Evolutionary conservation across 2,113 vertebrate genomes (phyloP), one percentile per base, ranked within the genome.

Genomic region (Empidonax traillii): DNA sequence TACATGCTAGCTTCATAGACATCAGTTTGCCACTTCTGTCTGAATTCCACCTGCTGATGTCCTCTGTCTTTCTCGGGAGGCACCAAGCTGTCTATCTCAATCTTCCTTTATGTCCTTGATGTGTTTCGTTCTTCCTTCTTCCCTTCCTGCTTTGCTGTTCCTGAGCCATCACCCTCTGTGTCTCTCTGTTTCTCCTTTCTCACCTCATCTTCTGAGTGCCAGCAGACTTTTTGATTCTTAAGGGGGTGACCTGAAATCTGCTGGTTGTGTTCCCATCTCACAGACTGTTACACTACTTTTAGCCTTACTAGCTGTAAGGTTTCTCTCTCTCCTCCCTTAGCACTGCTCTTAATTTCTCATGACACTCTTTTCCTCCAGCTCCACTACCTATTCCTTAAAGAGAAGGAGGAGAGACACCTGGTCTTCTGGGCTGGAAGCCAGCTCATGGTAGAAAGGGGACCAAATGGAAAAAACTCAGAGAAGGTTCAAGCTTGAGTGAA

Each of bases 291-390:
- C 14, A 23, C 12, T 61, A 20, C 51, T 91, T 71, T 49, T 58
- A 47, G 39, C 31, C 43, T 67, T 10, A 5, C 12, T 46, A 39
- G 8, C 33, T 62, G 3, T 39, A 43, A 67, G 27, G 14, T 61
- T 9, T 12, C 22, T 23, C 31, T 49, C 12, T 76, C 10, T 71
- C 15, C 17, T 66, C 8, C 20, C 25, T 82, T 49, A 72, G 16
- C 22, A 58, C 8, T 0, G 0, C 44, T 72, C 25, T n/a, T 69
- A 37, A n/a, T 44, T 74, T 55, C 41, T 86, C 28, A 69, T 0
- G 0, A 80, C 14, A 18, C 10, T 8, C 46, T 53, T 62, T 80
- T 80, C 46, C 14, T 80, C n/a, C 25, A 80, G 18, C 10, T 62
- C 39, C 19, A 46, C 9, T 61, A 33, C 21, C 18, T 73, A 7